Conservation (phyloP, 1,140 invertebrate genomes). For the Cotesia glomerata region DNA sequence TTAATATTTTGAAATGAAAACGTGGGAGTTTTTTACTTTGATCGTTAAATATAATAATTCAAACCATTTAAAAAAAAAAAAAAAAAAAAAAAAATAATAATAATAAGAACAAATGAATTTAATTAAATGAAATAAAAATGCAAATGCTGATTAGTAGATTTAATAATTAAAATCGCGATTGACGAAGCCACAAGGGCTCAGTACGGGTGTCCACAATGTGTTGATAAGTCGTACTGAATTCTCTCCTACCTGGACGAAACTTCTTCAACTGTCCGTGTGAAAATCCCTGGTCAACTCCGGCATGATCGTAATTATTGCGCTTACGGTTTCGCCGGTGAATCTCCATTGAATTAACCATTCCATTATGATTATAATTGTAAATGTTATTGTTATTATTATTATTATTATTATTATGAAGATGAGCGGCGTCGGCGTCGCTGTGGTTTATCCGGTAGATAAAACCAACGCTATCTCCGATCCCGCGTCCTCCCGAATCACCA, state of each 20-base stretch:
- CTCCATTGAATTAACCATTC: neutral
- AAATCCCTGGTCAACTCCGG: constrained; percentile 10
- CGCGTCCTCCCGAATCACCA: neutral
- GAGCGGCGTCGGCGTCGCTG: neutral
- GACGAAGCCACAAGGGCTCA: neutral
- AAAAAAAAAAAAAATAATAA: too few relatives aligned
- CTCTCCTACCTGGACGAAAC: constrained; percentile 44
- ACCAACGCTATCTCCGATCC: constrained; percentile 11
- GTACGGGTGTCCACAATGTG: neutral
- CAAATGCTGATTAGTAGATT: too few relatives aligned
- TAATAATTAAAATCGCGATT: neutral
- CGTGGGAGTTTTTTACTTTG: neutral
- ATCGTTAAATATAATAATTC: neutral
- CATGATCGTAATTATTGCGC: constrained; percentile 36
- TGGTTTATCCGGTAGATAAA: constrained; percentile 20
- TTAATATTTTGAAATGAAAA: neutral
- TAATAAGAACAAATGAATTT: too few relatives aligned
- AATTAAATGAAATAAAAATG: too few relatives aligned
- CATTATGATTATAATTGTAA: too few relatives aligned
- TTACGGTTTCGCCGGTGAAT: constrained; percentile 40
- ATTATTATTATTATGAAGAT: neutral
- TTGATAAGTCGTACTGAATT: constrained; percentile 1
- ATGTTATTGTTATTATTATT: neutral
- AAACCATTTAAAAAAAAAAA: too few relatives aligned
- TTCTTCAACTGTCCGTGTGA: constrained; percentile 34